Percentiles rank a stretch among this genome's conserved stretches.
Evolutionary conservation across 2,113 vertebrate genomes (phyloP).

Genomic region (Percina caprodes): DNA sequence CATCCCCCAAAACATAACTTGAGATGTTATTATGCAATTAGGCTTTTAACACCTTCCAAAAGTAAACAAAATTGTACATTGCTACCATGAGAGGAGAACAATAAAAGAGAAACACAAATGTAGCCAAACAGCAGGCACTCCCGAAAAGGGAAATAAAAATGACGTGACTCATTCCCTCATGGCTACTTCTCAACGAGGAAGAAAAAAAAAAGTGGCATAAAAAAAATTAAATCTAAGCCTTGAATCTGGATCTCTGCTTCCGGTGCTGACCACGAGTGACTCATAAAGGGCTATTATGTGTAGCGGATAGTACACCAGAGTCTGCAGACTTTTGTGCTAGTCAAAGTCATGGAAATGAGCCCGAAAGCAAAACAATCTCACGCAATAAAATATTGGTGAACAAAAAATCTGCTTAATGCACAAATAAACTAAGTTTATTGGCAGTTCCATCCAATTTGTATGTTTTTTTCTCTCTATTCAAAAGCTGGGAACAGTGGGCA

Average conservation of each 20-base stretch:
- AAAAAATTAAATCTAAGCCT: conserved; percentile 44
- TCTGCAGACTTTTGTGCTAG: conserved; percentile 14
- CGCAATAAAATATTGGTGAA: neutral
- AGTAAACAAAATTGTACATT: conserved; percentile 45
- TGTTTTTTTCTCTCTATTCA: too few relatives aligned
- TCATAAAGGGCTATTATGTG: conserved; percentile 63
- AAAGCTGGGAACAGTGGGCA: conserved; percentile 46
- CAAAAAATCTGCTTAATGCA: conserved; percentile 1
- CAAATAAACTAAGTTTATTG: conserved; percentile 38
- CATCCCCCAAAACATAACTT: conserved; percentile 27
- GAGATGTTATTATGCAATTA: conserved; percentile 48
- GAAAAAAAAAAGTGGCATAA: conserved; percentile 60
- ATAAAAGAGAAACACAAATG: conserved; percentile 73
- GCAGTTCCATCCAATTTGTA: conserved; percentile 6
- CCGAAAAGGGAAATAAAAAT: conserved; percentile 64
- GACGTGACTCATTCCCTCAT: conserved; percentile 69
- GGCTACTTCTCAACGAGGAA: conserved; percentile 53
- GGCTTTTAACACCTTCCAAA: conserved; percentile 61
- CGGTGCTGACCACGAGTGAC: conserved; percentile 65
- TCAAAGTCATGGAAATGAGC: conserved; percentile 16
- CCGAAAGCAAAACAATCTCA: conserved; percentile 8
- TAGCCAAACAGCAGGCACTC: conserved; percentile 55
- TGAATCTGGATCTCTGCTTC: conserved; percentile 66
- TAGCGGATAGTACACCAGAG: conserved; percentile 29
- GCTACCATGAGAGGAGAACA: conserved; percentile 56